A percentile compares a stretch with the other conserved stretches of the same genome.
These are phyloP conservation scores for Manis crassicaudata DNA, from an alignment of 2,797 vertebrate genomes.

Conservation along the genomic window DNA sequence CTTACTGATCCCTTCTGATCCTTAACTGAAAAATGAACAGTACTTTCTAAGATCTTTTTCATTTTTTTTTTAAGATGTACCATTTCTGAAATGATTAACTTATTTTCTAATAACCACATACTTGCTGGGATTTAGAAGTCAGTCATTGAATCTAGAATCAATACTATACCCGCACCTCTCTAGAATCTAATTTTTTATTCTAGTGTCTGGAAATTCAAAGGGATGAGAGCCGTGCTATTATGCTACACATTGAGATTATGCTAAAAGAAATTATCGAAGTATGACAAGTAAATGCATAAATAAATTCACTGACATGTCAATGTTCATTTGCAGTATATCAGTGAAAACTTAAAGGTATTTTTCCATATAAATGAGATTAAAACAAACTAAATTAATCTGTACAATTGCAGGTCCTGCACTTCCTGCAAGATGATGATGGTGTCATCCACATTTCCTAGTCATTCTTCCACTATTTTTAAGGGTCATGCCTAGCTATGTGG, in stretches of 20 bases:
- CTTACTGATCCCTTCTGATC: neutral
- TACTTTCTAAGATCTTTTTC: neutral
- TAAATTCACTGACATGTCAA: constrained; percentile 11
- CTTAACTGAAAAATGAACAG: neutral
- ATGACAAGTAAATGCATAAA: constrained; percentile 31
- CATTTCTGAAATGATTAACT: neutral
- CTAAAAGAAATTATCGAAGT: constrained; percentile 29
- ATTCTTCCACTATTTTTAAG: constrained; percentile 58
- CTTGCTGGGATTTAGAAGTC: neutral
- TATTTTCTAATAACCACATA: constrained; percentile 20
- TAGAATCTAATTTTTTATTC: constrained; percentile 24
- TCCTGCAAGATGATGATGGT: neutral
- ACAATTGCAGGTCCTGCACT: neutral
- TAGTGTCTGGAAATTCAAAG: constrained; percentile 32
- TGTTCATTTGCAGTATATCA: constrained; percentile 30
- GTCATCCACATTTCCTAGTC: neutral
- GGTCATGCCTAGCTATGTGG: constrained; percentile 24
- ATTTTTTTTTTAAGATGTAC: neutral
- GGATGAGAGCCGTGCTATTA: neutral
- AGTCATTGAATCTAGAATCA: neutral
- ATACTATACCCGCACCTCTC: neutral
- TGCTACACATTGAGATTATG: neutral
- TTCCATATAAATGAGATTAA: constrained; percentile 20
- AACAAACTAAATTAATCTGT: neutral
- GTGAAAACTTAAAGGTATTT: constrained; percentile 1